Base-by-base conservation (phyloP, 2,797 vertebrate species). In the Saguinus oedipus region DNA sequence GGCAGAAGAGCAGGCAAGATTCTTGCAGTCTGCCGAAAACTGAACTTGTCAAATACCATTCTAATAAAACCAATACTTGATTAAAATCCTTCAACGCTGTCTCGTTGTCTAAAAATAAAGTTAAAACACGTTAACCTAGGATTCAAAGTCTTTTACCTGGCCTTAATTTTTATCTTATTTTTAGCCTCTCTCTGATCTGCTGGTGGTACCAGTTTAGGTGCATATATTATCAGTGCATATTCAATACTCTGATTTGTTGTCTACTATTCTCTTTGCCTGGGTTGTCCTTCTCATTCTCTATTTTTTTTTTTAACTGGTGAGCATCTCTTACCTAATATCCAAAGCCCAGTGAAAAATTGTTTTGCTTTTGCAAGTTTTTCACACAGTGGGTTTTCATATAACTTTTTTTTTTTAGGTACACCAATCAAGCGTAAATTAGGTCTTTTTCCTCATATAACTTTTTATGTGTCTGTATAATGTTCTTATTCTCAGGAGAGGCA, bases 21-120 rank as follows among this genome's bases (percentile, higher is more conserved):
- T 61, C 68, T 75, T 87, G 1, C 7, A 27, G 78, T 61, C 30
- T 94, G 5, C 72, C 20, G 36, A 61, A 91, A 90, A 90, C 4
- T 61, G 74, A 95, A 87, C 36, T 36, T 87, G 90, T 26, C 33
- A 90, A 26, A n/a, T 7, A 57, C 83, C 59, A 24, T 84, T 85
- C 42, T 85, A n/a, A 46, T 36, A 61, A 6, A 78, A 76, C 14
- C 9, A 84, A 20, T 81, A 50, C 3, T 11, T 39, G 44, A 48
- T 64, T 59, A 85, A 90, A 86, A 87, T 89, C 33, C 19, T 78
- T 75, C 19, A 75, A 24, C 48, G 19, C 12, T 89, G 24, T 27
- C 19, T 96, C 27, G 36, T 92, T 39, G 39, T 87, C 30, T 94
- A 84, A 80, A 96, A 96, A 64, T 57, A 64, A 84, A 55, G 30